Conservation (phyloP, 2,113 vertebrate genomes). For the Colinus virginianus region DNA sequence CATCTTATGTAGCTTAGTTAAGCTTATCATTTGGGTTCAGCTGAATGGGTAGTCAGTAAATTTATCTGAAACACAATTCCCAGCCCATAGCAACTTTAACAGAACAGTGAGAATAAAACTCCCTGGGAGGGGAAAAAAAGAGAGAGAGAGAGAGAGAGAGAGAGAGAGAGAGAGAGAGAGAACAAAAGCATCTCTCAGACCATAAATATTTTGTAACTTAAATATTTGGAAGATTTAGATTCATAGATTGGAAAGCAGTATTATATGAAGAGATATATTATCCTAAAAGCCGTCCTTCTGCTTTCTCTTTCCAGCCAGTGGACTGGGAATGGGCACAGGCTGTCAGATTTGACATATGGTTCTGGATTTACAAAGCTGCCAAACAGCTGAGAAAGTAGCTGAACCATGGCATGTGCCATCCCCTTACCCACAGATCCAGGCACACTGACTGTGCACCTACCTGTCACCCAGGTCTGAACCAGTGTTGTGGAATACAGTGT, state of each 20-base stretch:
- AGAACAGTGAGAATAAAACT: not conserved
- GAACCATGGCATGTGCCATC: not conserved
- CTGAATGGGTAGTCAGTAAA: not conserved
- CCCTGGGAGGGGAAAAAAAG: rapidly evolving
- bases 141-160: too few relatives aligned
- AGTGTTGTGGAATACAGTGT: rapidly evolving
- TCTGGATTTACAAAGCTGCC: not conserved
- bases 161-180: rapidly evolving
- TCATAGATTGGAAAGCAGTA: not conserved
- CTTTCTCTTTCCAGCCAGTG: not conserved
- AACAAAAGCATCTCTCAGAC: not conserved
- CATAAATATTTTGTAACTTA: not conserved
- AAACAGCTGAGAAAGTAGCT: not conserved
- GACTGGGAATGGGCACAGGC: not conserved
- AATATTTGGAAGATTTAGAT: not conserved
- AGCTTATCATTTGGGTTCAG: not conserved
- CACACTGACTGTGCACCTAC: not conserved
- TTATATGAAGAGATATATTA: not conserved
- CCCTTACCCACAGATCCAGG: not conserved
- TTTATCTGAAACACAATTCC: not conserved
- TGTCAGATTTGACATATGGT: not conserved
- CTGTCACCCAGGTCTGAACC: not conserved
- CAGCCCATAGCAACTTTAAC: not conserved
- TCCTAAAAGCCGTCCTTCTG: not conserved
- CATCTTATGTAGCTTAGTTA: not conserved